A percentile compares a stretch with the other conserved stretches of the same genome.
Evolutionary conservation across 1,140 invertebrate species (phyloP).

Genomic region (Drosophila hydei): DNA sequence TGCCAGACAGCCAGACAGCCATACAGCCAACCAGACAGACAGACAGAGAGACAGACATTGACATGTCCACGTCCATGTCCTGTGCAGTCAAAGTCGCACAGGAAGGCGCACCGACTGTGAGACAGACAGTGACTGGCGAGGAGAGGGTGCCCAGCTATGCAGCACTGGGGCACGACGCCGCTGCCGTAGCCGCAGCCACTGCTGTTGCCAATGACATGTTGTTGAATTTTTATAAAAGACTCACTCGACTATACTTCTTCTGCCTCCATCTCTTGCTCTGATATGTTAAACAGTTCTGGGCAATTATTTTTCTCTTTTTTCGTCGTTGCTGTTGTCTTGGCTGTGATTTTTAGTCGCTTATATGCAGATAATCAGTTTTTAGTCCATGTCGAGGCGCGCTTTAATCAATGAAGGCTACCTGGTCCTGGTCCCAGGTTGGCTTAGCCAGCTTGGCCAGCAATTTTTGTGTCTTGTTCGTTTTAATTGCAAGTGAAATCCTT

Average conservation of each 20-base stretch:
- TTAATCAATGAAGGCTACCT: slow-evolving; percentile 76
- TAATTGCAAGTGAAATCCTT: slow-evolving; percentile 83
- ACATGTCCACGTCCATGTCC: slow-evolving; percentile 75
- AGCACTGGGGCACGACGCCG: slow-evolving; percentile 51
- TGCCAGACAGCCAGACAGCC: slow-evolving; percentile 13
- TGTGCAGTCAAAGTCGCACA: slow-evolving; percentile 65
- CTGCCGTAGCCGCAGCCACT: neutral
- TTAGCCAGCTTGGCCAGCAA: slow-evolving; percentile 42
- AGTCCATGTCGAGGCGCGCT: slow-evolving; percentile 70
- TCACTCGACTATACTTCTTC: slow-evolving; percentile 55
- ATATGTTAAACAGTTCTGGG: slow-evolving; percentile 83
- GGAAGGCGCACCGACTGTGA: slow-evolving; percentile 45
- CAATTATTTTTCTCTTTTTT: slow-evolving; percentile 67
- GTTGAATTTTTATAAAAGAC: slow-evolving; percentile 82
- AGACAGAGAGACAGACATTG: slow-evolving; percentile 57
- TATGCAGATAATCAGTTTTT: slow-evolving; percentile 80
- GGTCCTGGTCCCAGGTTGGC: slow-evolving; percentile 30
- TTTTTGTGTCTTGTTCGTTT: slow-evolving; percentile 80
- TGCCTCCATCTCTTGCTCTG: slow-evolving; percentile 35
- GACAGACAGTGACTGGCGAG: slow-evolving; percentile 2
- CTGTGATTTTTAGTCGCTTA: slow-evolving; percentile 74
- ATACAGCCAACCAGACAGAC: slow-evolving; percentile 42
- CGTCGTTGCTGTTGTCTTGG: neutral
- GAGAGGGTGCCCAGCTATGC: slow-evolving; percentile 55
- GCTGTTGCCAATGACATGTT: slow-evolving; percentile 75